Conservation (phyloP, 2,888 invertebrate genomes). For the Deilephila porcellus region DNA sequence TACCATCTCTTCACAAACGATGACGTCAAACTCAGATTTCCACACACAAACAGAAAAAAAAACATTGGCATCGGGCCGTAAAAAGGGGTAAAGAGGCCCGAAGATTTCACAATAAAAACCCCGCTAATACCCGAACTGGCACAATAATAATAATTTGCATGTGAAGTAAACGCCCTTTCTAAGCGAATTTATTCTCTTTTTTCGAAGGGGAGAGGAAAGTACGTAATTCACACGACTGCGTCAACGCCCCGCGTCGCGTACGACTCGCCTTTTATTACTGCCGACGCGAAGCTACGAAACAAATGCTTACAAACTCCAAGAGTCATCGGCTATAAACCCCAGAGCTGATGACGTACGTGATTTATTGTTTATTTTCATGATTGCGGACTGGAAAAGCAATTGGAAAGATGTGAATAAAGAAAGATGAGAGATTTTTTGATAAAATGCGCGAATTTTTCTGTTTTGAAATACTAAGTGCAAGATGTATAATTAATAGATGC, state of each 20-base stretch:
- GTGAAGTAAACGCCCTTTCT: conserved; percentile 62
- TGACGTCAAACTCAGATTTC: conserved; percentile 44
- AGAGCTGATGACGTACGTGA: background rate
- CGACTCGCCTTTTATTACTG: conserved; percentile 53
- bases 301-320: conserved; percentile 18
- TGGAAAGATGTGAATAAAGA: no score
- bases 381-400: no score
- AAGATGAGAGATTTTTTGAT: no score
- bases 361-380: background rate
- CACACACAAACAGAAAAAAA: conserved; percentile 43
- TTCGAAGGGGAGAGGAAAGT: conserved; percentile 46
- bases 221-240: conserved; percentile 55
- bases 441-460: no score
- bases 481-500: no score
- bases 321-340: conserved; percentile 1
- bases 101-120: conserved; percentile 57
- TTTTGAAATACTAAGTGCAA: no score
- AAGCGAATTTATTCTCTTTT: conserved; percentile 60
- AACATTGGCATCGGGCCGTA: conserved; percentile 46
- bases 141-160: conserved; percentile 76
- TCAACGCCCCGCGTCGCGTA: conserved; percentile 44
- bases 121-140: conserved; percentile 65
- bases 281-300: conserved; percentile 48
- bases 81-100: conserved; percentile 47
- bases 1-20: conserved; percentile 40